Base-by-base conservation (phyloP, 2,888 invertebrate species). In the Tachina fera region DNA sequence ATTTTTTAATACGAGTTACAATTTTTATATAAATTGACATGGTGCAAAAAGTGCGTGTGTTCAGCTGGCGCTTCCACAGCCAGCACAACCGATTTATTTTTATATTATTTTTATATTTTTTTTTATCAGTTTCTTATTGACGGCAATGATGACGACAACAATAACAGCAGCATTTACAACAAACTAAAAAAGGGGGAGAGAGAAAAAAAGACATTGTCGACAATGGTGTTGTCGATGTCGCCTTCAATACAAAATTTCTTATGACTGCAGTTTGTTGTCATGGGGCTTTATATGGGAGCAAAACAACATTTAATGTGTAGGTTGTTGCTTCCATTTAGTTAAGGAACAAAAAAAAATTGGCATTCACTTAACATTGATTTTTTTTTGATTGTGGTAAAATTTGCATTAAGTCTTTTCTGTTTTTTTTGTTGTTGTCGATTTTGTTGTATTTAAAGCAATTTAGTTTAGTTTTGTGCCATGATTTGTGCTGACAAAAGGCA, bases 1-100 rank as follows among this genome's bases (percentile, higher is more conserved):
- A n/a, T 75, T 71, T 56, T 45, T 76, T 72, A 67, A 74, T 81
- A 74, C 60, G 8, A 60, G 49, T 65, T 74, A 75, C 67, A 84
- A 75, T 77, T 77, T 84, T 84, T 81, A 77, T 85, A 77, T 63
- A 81, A 85, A 85, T 78, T 85, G 81, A 74, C 82, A 74, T 78
- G 65, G 75, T 65, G 78, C 82, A 86, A 86, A 79, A 86, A 86
- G 78, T 86, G 85, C 85, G 85, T 86, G 70, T 75, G 82, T 67
- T 82, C 61, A 63, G 68, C 77, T 82, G 85, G 85, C 85, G 85
- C 85, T 86, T 82, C 68, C 68, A 76, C 41, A 76, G 65, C 41
- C 72, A 77, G 76, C 80, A 22, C 41, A 60, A 19, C 53, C 11
- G 49, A 47, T 70, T 74, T 56, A 67, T 45, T 65, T 31, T 58